Conservation (phyloP, 2,113 vertebrate genomes). For the Sula dactylatra region DNA sequence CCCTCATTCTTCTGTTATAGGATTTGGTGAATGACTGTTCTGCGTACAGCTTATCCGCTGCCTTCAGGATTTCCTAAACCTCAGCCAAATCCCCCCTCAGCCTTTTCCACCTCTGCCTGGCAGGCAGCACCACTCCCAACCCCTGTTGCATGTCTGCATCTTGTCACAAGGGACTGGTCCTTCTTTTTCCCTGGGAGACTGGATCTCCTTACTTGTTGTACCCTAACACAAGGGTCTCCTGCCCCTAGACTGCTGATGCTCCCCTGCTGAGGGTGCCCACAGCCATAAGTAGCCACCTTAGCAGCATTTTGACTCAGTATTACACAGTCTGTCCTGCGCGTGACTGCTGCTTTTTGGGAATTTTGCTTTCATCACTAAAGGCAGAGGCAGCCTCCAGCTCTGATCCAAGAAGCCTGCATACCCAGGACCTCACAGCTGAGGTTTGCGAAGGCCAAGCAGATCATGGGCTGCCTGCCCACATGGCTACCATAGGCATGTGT, state of each 20-base stretch:
- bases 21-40: background rate
- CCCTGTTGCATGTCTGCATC: background rate
- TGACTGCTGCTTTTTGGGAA: background rate
- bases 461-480: background rate
- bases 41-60: background rate
- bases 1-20: background rate
- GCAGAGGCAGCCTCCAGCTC: background rate
- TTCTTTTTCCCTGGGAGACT: background rate
- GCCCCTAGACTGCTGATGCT: background rate
- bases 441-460: background rate
- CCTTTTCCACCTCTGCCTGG: background rate
- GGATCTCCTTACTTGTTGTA: background rate
- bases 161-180: background rate
- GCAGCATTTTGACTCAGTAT: background rate
- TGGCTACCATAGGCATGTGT: background rate
- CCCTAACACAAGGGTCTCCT: background rate
- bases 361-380: background rate
- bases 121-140: background rate
- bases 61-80: background rate
- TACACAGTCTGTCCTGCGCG: background rate
- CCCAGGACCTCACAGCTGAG: fast-evolving
- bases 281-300: background rate
- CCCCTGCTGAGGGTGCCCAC: background rate
- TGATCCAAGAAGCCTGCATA: background rate
- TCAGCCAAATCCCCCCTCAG: background rate